Evolutionary conservation across 2,888 invertebrate genomes (phyloP).

Genomic region (Amphipoea lucens): DNA sequence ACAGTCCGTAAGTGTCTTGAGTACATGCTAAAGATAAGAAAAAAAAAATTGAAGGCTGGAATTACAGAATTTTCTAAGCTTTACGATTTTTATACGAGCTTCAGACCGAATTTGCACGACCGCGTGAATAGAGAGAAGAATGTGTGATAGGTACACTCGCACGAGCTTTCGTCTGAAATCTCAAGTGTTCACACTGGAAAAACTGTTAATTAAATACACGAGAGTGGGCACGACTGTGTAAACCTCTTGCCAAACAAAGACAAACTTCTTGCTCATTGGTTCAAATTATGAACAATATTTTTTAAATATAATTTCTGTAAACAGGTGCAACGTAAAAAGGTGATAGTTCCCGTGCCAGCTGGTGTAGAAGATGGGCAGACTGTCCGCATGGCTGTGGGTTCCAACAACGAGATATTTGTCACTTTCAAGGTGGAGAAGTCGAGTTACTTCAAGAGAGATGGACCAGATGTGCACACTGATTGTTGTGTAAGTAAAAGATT

Average conservation of each 20-base stretch:
- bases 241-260: background rate
- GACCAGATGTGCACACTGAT: conserved; percentile 98
- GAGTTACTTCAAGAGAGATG: conserved; percentile 97
- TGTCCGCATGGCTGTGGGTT: conserved; percentile 97
- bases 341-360: conserved; percentile 98
- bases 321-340: conserved; percentile 95
- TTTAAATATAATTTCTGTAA: background rate
- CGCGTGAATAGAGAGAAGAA: background rate
- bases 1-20: conserved; percentile 91
- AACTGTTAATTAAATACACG: background rate
- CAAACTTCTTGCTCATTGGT: background rate
- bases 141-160: background rate
- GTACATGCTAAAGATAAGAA: background rate
- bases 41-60: background rate
- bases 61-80: background rate
- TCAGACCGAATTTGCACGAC: background rate
- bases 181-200: background rate
- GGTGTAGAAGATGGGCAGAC: conserved; percentile 99
- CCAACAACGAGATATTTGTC: conserved; percentile 97
- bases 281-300: background rate
- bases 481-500: conserved; percentile 87
- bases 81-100: background rate
- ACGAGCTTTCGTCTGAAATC: background rate
- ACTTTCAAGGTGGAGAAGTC: conserved; percentile 98
- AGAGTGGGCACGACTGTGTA: background rate